These are phyloP conservation scores for Euzetes globulus DNA, from an alignment of 2,888 invertebrate species.

Conservation along the genomic window DNA sequence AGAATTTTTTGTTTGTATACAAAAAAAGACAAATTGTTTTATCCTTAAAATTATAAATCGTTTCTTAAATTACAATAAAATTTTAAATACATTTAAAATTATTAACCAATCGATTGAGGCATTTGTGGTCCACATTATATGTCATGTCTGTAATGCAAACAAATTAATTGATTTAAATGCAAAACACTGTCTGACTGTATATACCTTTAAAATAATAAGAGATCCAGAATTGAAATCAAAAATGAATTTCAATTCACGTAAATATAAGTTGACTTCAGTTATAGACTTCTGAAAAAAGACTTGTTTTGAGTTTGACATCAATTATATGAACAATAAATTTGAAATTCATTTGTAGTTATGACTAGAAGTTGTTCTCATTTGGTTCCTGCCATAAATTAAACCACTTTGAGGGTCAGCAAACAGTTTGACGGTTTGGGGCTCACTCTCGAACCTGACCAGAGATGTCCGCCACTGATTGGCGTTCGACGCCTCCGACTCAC, in stretches of 20 bases:
- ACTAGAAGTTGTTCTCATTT: constrained; percentile 19
- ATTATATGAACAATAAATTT: not conserved
- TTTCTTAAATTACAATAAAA: not conserved
- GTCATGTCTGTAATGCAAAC: too few species aligned
- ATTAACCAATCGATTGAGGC: not conserved
- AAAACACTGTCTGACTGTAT: too few species aligned
- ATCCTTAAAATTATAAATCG: not conserved
- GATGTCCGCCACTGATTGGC: constrained; percentile 21
- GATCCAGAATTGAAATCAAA: not conserved
- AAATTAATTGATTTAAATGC: too few species aligned
- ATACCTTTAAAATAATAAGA: not conserved
- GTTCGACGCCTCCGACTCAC: constrained; percentile 7
- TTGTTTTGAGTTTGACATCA: not conserved
- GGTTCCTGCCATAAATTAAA: constrained; percentile 7
- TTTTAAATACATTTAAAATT: not conserved
- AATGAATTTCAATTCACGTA: not conserved
- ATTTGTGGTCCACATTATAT: constrained; percentile 11
- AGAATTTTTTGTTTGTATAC: too few species aligned
- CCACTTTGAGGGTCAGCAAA: constrained; percentile 23
- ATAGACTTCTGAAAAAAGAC: not conserved
- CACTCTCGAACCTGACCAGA: not conserved
- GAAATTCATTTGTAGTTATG: not conserved
- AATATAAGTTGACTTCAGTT: not conserved
- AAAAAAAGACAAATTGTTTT: too few species aligned
- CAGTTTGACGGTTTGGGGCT: constrained; percentile 2